Conservation (phyloP, 2,113 vertebrate species). For the Vulpes ferrilata region DNA sequence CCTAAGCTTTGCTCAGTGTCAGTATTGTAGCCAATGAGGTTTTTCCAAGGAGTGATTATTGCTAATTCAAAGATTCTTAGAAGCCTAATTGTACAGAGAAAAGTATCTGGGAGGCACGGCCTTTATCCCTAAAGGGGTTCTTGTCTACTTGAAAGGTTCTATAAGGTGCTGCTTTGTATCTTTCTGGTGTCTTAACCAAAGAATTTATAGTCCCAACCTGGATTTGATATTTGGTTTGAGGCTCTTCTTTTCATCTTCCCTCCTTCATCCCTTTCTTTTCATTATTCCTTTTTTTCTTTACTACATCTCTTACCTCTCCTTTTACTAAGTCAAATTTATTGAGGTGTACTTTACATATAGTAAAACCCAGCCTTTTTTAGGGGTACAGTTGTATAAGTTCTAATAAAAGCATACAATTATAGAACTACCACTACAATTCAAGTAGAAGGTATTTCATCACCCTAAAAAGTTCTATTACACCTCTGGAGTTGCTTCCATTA, state of each 20-base stretch:
- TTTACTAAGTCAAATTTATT: not conserved
- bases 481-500: not conserved
- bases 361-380: not conserved
- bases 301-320: not conserved
- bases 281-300: not conserved
- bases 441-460: not conserved
- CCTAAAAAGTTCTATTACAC: not conserved
- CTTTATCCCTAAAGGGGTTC: not conserved
- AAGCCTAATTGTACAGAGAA: not conserved
- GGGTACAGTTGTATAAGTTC: not conserved
- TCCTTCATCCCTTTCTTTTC: not conserved
- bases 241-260: not conserved
- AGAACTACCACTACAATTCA: not conserved
- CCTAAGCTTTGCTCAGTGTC: not conserved
- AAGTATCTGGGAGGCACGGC: not conserved
- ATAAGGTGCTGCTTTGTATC: not conserved
- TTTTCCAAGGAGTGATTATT: no score
- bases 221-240: not conserved
- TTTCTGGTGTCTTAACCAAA: not conserved
- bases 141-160: not conserved
- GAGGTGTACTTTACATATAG: not conserved
- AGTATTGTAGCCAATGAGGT: no score
- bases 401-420: not conserved
- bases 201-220: not conserved
- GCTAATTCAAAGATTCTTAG: not conserved